Conservation (phyloP, 2,113 vertebrate species). For the Illadopsis cleaveri region DNA sequence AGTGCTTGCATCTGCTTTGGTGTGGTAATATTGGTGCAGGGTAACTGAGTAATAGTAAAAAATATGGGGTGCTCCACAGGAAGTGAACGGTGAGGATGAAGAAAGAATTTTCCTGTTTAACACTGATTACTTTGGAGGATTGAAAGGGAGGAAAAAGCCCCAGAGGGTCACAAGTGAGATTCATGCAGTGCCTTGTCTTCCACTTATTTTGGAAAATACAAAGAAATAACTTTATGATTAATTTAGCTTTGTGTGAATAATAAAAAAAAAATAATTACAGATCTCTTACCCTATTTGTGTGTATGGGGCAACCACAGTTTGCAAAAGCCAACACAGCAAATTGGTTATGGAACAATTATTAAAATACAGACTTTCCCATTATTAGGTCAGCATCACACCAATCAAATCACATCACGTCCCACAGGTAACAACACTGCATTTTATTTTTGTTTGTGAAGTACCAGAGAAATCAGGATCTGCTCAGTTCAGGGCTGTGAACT, state of each 20-base stretch:
- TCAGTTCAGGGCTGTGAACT: not conserved
- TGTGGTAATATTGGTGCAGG: not conserved
- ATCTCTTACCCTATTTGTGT: not conserved
- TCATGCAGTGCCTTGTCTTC: not conserved
- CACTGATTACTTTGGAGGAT: not conserved
- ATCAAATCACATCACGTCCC: not conserved
- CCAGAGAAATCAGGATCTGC: not conserved
- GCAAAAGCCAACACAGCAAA: not conserved
- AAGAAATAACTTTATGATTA: not conserved
- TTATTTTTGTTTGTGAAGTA: not conserved
- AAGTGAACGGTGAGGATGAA: not conserved
- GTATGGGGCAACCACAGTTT: not conserved
- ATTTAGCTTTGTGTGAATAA: not conserved
- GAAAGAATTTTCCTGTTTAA: not conserved
- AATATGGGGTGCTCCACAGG: not conserved
- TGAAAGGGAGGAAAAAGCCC: not conserved
- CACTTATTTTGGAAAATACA: not conserved
- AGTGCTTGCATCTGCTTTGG: conserved; percentile 36
- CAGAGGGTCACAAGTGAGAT: not conserved
- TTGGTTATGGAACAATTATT: not conserved
- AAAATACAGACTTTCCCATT: not conserved
- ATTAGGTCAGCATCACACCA: not conserved
- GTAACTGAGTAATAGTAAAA: conserved; percentile 48
- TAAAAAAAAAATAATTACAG: not conserved
- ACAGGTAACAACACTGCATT: not conserved